A percentile compares a stretch with the other conserved stretches of the same genome.
Conservation (phyloP, 2,113 vertebrate genomes). For the Burhinus bistriatus region DNA sequence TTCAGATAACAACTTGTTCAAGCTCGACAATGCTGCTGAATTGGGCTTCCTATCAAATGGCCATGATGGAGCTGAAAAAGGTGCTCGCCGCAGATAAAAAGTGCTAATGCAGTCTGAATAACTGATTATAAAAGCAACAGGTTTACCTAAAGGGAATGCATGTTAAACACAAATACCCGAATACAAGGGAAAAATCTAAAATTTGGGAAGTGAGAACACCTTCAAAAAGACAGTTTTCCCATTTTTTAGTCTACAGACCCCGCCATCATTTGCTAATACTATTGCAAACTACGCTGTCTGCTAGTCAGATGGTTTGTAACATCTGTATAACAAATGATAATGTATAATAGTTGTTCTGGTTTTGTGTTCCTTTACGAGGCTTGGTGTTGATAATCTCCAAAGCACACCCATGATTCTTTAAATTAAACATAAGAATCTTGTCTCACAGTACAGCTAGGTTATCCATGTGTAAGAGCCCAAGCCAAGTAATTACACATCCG, state of each 20-base stretch:
- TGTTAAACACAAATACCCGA: neutral
- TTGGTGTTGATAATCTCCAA: conserved; percentile 63
- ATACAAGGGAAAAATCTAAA: neutral
- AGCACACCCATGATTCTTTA: conserved; percentile 62
- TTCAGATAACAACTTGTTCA: neutral
- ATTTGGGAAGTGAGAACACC: neutral
- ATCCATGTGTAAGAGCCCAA: conserved; percentile 70
- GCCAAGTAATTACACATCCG: conserved; percentile 73
- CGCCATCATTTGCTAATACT: neutral
- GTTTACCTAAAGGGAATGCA: neutral
- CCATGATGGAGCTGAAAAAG: neutral
- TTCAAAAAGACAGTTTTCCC: neutral
- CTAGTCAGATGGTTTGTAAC: conserved; percentile 42
- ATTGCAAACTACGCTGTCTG: neutral
- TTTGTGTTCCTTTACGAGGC: conserved; percentile 54
- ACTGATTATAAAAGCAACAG: neutral
- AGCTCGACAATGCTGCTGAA: neutral
- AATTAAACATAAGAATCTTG: conserved; percentile 75
- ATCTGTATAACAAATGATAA: conserved; percentile 66
- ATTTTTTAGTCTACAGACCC: neutral
- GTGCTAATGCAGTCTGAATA: neutral
- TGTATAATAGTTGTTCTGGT: conserved; percentile 4
- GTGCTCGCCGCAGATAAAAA: neutral
- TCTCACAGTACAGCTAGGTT: conserved; percentile 63
- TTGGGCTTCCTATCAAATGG: neutral